Evolutionary conservation across 2,113 vertebrate genomes (phyloP).

Genomic region (Danio rerio): DNA sequence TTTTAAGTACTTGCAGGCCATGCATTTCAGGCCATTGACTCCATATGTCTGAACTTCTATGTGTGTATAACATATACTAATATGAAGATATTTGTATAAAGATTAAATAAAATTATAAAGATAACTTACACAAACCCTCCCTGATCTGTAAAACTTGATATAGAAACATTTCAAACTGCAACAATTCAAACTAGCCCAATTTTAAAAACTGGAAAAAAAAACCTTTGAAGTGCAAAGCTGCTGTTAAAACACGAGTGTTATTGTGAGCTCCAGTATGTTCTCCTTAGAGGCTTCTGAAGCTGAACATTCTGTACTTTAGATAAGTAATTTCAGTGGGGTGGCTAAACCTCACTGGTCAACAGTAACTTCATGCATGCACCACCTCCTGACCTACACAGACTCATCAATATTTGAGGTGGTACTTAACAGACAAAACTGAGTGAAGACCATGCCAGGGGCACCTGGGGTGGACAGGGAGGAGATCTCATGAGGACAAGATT

Average conservation of each 20-base stretch:
- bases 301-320: constrained; percentile 39
- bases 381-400: constrained; percentile 68
- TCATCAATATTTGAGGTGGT: constrained; percentile 81
- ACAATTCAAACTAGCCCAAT: neutral
- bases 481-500: constrained; percentile 27
- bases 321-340: constrained; percentile 35
- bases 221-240: neutral
- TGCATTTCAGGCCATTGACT: too few relatives aligned
- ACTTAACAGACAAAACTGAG: constrained; percentile 79
- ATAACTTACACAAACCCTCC: neutral
- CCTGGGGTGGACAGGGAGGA: constrained; percentile 63
- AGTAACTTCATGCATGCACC: constrained; percentile 56
- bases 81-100: neutral
- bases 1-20: too few relatives aligned
- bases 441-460: constrained; percentile 69
- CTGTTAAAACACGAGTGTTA: neutral
- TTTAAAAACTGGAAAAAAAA: neutral
- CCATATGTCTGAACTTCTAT: too few relatives aligned
- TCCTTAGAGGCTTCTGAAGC: constrained; percentile 30
- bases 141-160: neutral
- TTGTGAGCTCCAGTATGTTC: neutral
- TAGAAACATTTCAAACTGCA: neutral
- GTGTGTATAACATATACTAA: neutral
- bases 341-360: constrained; percentile 49
- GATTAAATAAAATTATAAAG: neutral